These are phyloP conservation scores for Plotosus lineatus DNA, from an alignment of 2,113 vertebrate genomes.

Conservation along the genomic window DNA sequence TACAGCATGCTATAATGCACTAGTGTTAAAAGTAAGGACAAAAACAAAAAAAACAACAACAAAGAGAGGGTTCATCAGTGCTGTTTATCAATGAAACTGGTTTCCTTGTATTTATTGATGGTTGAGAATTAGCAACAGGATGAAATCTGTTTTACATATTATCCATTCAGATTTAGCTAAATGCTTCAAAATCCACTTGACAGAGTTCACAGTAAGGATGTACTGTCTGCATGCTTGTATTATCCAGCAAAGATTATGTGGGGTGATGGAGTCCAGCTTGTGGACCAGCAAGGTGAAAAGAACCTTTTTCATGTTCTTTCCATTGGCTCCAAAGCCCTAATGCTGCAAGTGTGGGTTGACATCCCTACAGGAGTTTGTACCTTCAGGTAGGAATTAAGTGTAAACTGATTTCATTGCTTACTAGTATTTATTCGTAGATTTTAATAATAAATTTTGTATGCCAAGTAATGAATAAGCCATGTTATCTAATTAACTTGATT, in stretches of 20 bases:
- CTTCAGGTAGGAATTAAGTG: conserved; percentile 81
- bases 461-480: not conserved
- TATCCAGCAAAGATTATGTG: conserved; percentile 72
- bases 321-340: conserved; percentile 91
- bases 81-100: not conserved
- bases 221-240: not conserved
- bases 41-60: no score
- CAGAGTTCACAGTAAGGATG: not conserved
- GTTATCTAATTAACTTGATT: not conserved
- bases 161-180: not conserved
- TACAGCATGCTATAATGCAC: no score
- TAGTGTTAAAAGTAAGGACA: no score
- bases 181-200: not conserved
- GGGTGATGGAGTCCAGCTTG: conserved; percentile 64
- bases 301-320: conserved; percentile 87
- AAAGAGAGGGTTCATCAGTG: no score
- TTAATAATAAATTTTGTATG: not conserved
- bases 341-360: conserved; percentile 95
- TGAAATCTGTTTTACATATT: not conserved
- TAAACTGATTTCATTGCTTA: not conserved
- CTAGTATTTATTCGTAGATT: not conserved
- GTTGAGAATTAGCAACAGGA: no score
- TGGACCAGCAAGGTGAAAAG: conserved; percentile 77
- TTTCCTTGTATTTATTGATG: not conserved
- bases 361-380: conserved; percentile 79